These are phyloP conservation scores for Crotophaga sulcirostris DNA, from an alignment of 2,113 vertebrate genomes.

Conservation along the genomic window DNA sequence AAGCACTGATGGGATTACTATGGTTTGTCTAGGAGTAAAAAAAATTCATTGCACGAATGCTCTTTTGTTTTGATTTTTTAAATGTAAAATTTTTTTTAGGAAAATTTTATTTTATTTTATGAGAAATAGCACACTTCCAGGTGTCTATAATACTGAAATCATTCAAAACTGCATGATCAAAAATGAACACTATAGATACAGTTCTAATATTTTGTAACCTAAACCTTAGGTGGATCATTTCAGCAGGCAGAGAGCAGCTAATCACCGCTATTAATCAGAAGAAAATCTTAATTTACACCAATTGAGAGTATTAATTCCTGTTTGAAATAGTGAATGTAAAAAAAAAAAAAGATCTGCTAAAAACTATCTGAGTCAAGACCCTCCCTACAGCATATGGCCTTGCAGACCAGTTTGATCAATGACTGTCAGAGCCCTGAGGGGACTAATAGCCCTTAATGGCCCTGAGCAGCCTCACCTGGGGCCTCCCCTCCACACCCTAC, in stretches of 20 bases:
- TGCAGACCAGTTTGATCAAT: not conserved
- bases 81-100: not conserved
- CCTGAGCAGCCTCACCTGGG: not conserved
- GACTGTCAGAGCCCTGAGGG: not conserved
- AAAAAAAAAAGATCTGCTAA: not conserved
- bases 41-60: accelerated
- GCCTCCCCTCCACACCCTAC: not conserved
- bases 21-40: not conserved
- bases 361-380: not conserved
- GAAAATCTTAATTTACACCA: not conserved
- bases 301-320: not conserved
- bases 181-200: not conserved
- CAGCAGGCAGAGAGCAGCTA: not conserved
- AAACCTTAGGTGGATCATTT: not conserved
- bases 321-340: not conserved
- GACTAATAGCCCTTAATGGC: too few relatives aligned
- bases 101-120: not conserved
- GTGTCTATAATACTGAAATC: not conserved
- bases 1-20: not conserved
- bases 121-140: not conserved
- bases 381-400: not conserved
- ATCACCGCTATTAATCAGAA: not conserved
- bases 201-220: not conserved
- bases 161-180: not conserved
- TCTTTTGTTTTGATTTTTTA: not conserved